These are phyloP conservation scores for Falco naumanni DNA, from an alignment of 2,797 vertebrate genomes.

Conservation along the genomic window DNA sequence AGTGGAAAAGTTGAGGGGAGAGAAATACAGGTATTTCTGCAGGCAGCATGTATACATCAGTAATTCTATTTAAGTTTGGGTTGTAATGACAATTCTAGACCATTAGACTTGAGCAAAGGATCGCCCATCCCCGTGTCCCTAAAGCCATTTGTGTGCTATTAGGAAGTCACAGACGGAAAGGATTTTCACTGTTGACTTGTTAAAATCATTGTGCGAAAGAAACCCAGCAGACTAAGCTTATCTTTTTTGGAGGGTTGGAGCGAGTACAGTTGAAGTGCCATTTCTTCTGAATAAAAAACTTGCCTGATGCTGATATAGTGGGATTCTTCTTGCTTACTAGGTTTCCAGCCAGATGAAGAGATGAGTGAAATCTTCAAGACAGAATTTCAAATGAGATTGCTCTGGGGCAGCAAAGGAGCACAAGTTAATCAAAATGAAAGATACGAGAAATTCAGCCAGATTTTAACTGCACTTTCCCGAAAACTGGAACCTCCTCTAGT, in stretches of 20 bases:
- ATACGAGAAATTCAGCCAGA: conserved; percentile 94
- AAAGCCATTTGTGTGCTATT: not conserved
- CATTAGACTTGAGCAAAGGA: not conserved
- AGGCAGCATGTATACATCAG: not conserved
- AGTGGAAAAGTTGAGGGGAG: not conserved
- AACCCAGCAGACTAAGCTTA: not conserved
- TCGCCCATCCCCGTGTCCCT: not conserved
- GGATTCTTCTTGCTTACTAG: conserved; percentile 73
- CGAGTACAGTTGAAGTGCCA: not conserved
- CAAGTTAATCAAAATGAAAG: conserved; percentile 91
- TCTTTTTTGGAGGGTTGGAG: not conserved
- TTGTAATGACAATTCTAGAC: not conserved
- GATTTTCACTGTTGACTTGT: not conserved
- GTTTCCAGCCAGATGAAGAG: conserved; percentile 87
- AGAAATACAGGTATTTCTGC: not conserved
- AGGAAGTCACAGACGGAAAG: not conserved
- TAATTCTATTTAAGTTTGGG: not conserved
- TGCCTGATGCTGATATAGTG: not conserved
- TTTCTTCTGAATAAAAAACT: not conserved
- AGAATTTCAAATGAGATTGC: conserved; percentile 94
- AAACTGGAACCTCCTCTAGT: conserved; percentile 87
- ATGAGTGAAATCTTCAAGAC: conserved; percentile 94
- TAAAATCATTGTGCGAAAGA: not conserved
- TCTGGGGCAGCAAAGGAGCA: conserved; percentile 97
- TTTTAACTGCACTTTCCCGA: conserved; percentile 93